These are phyloP conservation scores for Thunnus maccoyii DNA, from an alignment of 2,113 vertebrate species.

Conservation along the genomic window DNA sequence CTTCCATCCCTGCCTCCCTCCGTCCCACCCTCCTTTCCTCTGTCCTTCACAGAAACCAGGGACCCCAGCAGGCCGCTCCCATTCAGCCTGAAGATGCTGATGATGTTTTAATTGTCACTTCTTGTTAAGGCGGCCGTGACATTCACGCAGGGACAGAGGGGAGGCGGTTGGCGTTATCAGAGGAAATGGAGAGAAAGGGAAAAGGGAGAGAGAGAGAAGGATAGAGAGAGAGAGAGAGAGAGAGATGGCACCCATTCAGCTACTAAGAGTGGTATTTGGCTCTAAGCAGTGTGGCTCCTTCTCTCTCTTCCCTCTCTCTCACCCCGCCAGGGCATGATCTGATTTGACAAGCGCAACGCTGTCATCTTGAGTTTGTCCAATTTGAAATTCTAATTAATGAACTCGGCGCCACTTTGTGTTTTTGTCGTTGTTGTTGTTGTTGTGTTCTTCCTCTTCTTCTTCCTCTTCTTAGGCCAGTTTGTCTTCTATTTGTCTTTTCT, in stretches of 20 bases:
- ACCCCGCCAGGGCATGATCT: conserved; percentile 80
- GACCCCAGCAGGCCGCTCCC: conserved; percentile 55
- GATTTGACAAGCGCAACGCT: conserved; percentile 85
- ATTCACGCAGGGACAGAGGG: conserved; percentile 70
- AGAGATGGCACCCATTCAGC: conserved; percentile 76
- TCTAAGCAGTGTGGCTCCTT: conserved; percentile 70
- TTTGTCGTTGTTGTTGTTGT: conserved; percentile 59
- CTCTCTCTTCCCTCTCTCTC: conserved; percentile 62
- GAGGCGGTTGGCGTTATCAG: conserved; percentile 68
- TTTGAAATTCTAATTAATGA: conserved; percentile 89
- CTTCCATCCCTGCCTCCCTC: background rate
- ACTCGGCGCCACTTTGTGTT: conserved; percentile 82
- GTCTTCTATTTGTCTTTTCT: conserved; percentile 78
- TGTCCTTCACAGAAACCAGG: conserved; percentile 5
- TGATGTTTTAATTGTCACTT: conserved; percentile 85
- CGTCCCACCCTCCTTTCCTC: background rate
- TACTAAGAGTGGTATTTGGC: conserved; percentile 76
- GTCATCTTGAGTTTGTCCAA: conserved; percentile 87
- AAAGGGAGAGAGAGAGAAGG: conserved; percentile 11
- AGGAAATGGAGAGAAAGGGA: conserved; percentile 69
- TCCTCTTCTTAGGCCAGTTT: conserved; percentile 64
- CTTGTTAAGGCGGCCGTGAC: conserved; percentile 77
- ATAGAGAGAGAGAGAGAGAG: conserved; percentile 38
- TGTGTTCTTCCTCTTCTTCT: conserved; percentile 36
- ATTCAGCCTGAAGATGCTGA: conserved; percentile 71